Conservation (phyloP, 2,888 invertebrate species). For the Zonitis immaculata region DNA sequence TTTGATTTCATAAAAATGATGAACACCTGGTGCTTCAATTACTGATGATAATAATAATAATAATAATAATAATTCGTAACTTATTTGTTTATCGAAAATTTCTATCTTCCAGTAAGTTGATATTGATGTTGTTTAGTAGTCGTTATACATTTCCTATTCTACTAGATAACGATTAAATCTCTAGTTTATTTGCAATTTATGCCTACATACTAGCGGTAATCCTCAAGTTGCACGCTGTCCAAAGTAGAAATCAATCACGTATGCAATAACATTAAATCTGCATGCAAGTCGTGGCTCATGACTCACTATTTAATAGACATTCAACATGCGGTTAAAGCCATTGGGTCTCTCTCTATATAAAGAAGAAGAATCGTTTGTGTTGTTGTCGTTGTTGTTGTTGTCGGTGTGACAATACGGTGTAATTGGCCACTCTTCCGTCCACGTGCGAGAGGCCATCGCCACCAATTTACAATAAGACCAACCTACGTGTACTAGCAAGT, state of each 20-base stretch:
- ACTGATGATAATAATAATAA: not conserved
- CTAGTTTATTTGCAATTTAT: slow-evolving; percentile 41
- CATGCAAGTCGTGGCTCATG: slow-evolving; percentile 43
- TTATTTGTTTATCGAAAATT: not conserved
- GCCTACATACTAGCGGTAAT: slow-evolving; percentile 37
- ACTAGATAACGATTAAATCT: slow-evolving; percentile 38
- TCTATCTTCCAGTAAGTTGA: not conserved
- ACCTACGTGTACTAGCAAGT: slow-evolving; percentile 28
- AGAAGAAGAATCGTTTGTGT: slow-evolving; percentile 33
- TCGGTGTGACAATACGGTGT: slow-evolving; percentile 35
- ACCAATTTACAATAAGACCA: slow-evolving; percentile 18
- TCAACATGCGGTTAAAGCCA: slow-evolving; percentile 34
- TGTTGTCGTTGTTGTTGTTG: slow-evolving; percentile 16
- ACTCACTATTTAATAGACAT: slow-evolving; percentile 40
- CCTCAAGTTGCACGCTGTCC: slow-evolving; percentile 32
- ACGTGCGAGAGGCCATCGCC: slow-evolving; percentile 42
- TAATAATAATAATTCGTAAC: not conserved
- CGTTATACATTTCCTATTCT: not conserved
- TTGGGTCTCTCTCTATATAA: slow-evolving; percentile 32
- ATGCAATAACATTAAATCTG: slow-evolving; percentile 48
- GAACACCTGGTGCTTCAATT: slow-evolving; percentile 39
- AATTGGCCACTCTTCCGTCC: slow-evolving; percentile 46
- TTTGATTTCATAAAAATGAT: slow-evolving; percentile 35
- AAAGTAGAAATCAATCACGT: slow-evolving; percentile 44
- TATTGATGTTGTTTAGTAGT: not conserved